phyloP scores from a whole-genome alignment of 1,140 invertebrate genomes.

The Campoletis sonorensis region DNA sequence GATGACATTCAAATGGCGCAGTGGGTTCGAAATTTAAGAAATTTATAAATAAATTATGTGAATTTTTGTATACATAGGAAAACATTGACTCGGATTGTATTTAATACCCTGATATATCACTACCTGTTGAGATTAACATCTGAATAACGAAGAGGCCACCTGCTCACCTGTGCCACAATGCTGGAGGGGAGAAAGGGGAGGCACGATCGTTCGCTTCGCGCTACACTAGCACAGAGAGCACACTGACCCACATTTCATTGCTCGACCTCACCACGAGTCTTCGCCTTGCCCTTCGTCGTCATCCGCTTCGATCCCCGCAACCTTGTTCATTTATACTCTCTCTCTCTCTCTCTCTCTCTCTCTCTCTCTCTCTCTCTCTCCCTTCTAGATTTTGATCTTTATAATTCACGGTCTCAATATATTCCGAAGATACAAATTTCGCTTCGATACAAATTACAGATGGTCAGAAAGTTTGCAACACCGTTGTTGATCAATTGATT shows the following conservation, averaged over 20 bases:
- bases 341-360: too few species aligned
- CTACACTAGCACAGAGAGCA: neutral
- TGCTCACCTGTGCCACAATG: slow-evolving; percentile 34
- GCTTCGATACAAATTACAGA: neutral
- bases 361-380: too few species aligned
- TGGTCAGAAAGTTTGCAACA: neutral
- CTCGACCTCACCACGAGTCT: slow-evolving; percentile 34
- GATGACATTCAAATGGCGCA: too few species aligned
- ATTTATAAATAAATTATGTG: neutral
- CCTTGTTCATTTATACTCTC: slow-evolving; percentile 36
- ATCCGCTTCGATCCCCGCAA: slow-evolving; percentile 50
- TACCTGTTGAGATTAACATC: slow-evolving; percentile 15
- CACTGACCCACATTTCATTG: slow-evolving; percentile 38
- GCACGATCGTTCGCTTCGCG: slow-evolving; percentile 32
- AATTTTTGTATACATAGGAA: neutral
- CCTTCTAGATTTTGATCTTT: neutral
- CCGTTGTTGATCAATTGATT: too few species aligned
- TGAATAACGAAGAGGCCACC: slow-evolving; percentile 22
- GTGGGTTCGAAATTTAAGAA: too few species aligned
- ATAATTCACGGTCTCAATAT: neutral
- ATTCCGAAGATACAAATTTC: neutral
- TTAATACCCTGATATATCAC: neutral
- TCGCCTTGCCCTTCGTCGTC: slow-evolving; percentile 55
- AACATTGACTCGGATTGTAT: neutral
- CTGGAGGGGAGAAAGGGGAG: slow-evolving; percentile 5